phyloP scores from a whole-genome alignment of 2,888 invertebrate genomes.

The Idaea aversata region DNA sequence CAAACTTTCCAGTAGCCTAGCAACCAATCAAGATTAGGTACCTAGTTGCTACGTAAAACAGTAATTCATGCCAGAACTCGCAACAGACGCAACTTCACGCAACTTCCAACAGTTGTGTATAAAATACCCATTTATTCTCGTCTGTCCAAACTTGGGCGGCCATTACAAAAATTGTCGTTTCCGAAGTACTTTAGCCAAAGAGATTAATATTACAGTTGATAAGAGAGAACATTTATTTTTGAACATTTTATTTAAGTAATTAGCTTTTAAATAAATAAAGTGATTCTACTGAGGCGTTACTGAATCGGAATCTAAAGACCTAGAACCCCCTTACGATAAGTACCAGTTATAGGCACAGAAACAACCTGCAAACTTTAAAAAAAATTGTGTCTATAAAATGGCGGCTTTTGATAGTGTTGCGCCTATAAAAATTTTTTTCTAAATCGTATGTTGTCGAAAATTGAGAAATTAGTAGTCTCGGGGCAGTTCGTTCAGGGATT shows the following conservation, averaged over 20 bases:
- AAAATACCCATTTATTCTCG: constrained; percentile 10
- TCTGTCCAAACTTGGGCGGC: constrained; percentile 14
- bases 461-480: no score
- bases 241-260: background rate
- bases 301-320: no score
- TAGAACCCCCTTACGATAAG: no score
- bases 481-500: no score
- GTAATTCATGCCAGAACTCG: background rate
- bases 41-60: background rate
- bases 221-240: background rate
- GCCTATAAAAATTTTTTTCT: no score
- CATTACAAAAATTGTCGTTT: constrained; percentile 13
- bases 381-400: no score
- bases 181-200: background rate
- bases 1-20: background rate
- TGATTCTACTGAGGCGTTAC: no score
- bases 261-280: no score
- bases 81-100: background rate
- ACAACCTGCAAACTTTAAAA: no score
- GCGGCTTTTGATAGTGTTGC: no score
- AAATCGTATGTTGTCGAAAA: no score
- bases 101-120: constrained; percentile 6
- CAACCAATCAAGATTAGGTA: background rate
- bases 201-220: background rate
- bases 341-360: no score